Conservation (phyloP, 2,113 vertebrate genomes). For the Pygoscelis antarcticus region DNA sequence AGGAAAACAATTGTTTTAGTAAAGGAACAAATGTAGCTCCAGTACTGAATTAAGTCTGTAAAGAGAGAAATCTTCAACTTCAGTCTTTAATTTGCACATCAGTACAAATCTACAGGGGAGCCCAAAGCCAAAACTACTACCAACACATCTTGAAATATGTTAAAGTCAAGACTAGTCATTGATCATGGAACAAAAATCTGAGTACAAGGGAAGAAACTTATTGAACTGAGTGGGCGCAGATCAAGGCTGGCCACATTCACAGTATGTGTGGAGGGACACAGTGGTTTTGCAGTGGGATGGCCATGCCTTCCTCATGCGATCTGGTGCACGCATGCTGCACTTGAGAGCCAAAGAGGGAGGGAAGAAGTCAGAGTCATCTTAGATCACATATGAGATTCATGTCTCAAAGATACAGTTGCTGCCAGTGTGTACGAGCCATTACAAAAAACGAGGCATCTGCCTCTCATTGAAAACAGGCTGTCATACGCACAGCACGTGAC, state of each 20-base stretch:
- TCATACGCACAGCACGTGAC: rapidly evolving
- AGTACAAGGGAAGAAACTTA: not conserved
- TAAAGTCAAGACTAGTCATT: not conserved
- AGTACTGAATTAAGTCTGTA: not conserved
- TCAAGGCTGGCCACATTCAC: not conserved
- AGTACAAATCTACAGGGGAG: not conserved
- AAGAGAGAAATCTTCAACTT: not conserved
- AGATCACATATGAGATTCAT: not conserved
- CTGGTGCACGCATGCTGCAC: not conserved
- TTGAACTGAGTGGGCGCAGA: rapidly evolving
- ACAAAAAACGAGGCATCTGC: not conserved
- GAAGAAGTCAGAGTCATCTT: not conserved
- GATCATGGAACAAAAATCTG: not conserved
- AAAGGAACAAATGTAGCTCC: not conserved
- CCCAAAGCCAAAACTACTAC: not conserved
- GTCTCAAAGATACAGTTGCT: not conserved
- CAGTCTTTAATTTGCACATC: not conserved
- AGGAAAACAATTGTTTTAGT: not conserved
- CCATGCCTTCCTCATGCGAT: not conserved
- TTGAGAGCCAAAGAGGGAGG: not conserved
- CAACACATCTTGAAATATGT: not conserved
- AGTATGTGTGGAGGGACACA: rapidly evolving
- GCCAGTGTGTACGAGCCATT: rapidly evolving
- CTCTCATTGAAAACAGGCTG: not conserved
- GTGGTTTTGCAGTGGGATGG: not conserved